Evolutionary conservation across 2,888 invertebrate genomes (phyloP).

Genomic region (Leptinotarsa rubiginosa): DNA sequence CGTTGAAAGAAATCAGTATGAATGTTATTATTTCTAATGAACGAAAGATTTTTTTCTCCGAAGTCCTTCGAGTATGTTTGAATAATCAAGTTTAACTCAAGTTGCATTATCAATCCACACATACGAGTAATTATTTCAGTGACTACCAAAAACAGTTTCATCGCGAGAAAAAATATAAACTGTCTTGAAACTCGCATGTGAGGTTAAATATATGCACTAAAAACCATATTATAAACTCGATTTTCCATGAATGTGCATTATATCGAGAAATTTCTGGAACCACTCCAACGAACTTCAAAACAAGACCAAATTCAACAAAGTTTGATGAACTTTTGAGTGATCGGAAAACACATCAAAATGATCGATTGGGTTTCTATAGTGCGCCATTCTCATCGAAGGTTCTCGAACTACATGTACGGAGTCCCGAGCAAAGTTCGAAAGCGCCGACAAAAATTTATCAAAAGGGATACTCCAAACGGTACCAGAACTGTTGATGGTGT

Average conservation of each 20-base stretch:
- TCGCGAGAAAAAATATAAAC: too few relatives aligned
- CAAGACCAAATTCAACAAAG: not conserved
- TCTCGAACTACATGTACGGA: constrained; percentile 77
- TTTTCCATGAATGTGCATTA: not conserved
- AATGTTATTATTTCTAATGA: too few relatives aligned
- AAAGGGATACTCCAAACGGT: constrained; percentile 44
- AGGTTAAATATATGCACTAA: not conserved
- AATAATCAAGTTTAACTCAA: too few relatives aligned
- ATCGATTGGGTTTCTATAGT: constrained; percentile 85
- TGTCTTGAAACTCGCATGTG: too few relatives aligned
- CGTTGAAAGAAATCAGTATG: too few relatives aligned
- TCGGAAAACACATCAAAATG: constrained; percentile 65
- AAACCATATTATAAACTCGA: not conserved
- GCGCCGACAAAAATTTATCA: constrained; percentile 63
- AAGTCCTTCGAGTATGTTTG: too few relatives aligned
- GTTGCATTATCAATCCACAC: too few relatives aligned
- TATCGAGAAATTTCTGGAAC: not conserved
- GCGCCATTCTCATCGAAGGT: constrained; percentile 76
- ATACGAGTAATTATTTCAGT: too few relatives aligned
- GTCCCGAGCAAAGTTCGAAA: constrained; percentile 75
- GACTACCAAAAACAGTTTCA: too few relatives aligned
- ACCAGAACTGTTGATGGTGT: constrained; percentile 35
- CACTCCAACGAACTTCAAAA: not conserved
- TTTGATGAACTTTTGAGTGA: not conserved
- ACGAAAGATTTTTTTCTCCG: too few relatives aligned